Percentiles rank a stretch among this genome's conserved stretches.
These are phyloP conservation scores for Tetraodon nigroviridis DNA, from an alignment of 2,113 vertebrate genomes.

Conservation along the genomic window DNA sequence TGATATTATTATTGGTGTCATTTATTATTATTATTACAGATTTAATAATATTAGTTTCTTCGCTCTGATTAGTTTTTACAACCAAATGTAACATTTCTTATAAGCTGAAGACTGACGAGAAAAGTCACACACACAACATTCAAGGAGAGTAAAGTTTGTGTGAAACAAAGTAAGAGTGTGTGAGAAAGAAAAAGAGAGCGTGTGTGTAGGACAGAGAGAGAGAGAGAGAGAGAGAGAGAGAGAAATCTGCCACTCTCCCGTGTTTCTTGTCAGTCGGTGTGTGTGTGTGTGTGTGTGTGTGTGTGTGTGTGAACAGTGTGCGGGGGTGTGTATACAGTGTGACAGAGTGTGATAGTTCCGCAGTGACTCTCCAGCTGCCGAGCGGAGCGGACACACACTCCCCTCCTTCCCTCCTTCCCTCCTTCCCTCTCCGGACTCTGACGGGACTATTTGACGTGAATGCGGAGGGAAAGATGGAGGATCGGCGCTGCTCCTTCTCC, in stretches of 20 bases:
- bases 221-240: constrained; percentile 6
- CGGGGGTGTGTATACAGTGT: constrained; percentile 3
- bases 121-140: neutral
- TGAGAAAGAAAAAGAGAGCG: neutral
- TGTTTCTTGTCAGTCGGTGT: constrained; percentile 49
- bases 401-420: neutral
- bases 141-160: neutral
- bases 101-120: too few species aligned
- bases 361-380: constrained; percentile 58
- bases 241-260: constrained; percentile 25
- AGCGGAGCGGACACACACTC: constrained; percentile 38
- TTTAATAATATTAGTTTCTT: too few species aligned
- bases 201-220: neutral
- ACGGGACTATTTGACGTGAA: constrained; percentile 3
- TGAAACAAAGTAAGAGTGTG: neutral
- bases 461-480: constrained; percentile 39
- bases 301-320: constrained; percentile 4
- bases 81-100: too few species aligned
- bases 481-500: neutral
- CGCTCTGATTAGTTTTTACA: too few species aligned
- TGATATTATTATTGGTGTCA: too few species aligned
- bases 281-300: too few species aligned
- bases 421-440: neutral
- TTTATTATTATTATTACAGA: too few species aligned
- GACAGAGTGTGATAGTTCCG: constrained; percentile 21